Base-by-base conservation (phyloP, 2,888 invertebrate species). In the Amphimallon solstitiale region DNA sequence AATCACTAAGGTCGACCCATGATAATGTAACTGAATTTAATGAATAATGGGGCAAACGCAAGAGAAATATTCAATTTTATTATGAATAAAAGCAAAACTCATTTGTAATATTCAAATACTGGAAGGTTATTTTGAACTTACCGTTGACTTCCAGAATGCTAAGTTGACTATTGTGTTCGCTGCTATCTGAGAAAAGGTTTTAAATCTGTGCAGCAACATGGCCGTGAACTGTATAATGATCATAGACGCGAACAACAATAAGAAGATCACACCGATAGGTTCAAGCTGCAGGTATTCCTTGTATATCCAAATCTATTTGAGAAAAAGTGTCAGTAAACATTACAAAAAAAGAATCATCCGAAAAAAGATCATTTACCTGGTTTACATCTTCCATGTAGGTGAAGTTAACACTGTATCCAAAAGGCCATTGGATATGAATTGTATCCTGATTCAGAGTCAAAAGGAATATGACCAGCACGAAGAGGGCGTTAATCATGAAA, bases 161-260 rank as follows among this genome's bases (percentile, higher is more conserved):
- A 68, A 12, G 14, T 54, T 68, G n/a, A 66, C 3, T 7, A 29
- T 21, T 29, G 91, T 91, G 12, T 89, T 87, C 2, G 92, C 89
- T 74, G 92, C 82, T 70, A 92, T 89, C 79, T 92, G 92, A 0
- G 90, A 88, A 71, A 91, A 84, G 1, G 92, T 92, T 48, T 88
- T 89, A 75, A 91, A 90, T 21, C 92, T 87, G 84, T 92, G 92
- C 74, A 90, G 85, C 69, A 92, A 80, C 92, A 92, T 92, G 12
- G 89, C 91, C 46, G 88, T 75, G 76, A 92, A 92, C 84, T 93
- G 91, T 52, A 92, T 86, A 37, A 89, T 79, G 71, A 92, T 81
- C 67, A 92, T 88, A 5, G 87, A 75, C 14, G 89, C 90, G 77
- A 92, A 92, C 78, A 91, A 90, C 60, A 89, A 81, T 23, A 93